phyloP scores from a whole-genome alignment of 92 coral and sea anemone genomes.

The Pocillopora meandrina region DNA sequence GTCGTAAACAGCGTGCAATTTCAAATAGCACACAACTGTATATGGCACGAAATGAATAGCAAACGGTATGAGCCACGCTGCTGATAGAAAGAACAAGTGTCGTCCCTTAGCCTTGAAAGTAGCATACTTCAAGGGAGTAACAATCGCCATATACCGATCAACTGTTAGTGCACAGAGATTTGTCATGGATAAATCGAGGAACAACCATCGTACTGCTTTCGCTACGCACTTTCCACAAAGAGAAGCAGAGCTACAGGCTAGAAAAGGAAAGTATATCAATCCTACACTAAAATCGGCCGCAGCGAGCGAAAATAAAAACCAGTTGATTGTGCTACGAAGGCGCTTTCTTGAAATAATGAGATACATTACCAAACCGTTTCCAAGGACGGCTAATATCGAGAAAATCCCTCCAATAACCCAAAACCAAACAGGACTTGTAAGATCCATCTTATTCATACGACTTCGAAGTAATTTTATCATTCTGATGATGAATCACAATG shows the following conservation, averaged over 20 bases:
- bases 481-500: no score
- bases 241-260: not conserved
- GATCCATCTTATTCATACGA: no score
- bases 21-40: constrained; percentile 4
- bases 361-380: constrained; percentile 7
- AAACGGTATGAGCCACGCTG: constrained; percentile 43
- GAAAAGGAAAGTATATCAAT: not conserved
- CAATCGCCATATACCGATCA: constrained; percentile 72
- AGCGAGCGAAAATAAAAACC: constrained; percentile 27
- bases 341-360: constrained; percentile 9
- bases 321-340: constrained; percentile 13
- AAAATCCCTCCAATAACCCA: not conserved
- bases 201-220: constrained; percentile 3
- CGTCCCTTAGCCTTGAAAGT: constrained; percentile 39
- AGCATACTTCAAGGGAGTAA: constrained; percentile 57
- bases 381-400: not conserved
- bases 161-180: constrained; percentile 61
- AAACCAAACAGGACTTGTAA: not conserved
- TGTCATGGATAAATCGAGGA: constrained; percentile 24
- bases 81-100: constrained; percentile 37
- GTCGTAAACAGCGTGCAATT: not conserved
- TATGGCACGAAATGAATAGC: constrained; percentile 23
- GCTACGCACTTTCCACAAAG: constrained; percentile 7
- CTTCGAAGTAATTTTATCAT: no score
- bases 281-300: constrained; percentile 29